Conservation (phyloP, 2,113 vertebrate genomes). For the Eupsittula cactorum region DNA sequence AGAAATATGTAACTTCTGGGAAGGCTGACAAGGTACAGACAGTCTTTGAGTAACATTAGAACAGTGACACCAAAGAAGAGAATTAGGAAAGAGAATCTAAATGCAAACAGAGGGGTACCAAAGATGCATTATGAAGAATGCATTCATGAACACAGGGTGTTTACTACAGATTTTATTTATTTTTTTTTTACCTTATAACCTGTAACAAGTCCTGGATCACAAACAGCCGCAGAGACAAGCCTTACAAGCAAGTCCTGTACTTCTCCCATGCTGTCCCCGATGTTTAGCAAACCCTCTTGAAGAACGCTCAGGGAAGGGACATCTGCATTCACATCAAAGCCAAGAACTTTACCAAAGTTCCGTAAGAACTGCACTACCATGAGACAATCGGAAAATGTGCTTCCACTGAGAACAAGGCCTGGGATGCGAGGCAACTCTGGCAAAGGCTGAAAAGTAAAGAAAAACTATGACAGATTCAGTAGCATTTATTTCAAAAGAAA, state of each 20-base stretch:
- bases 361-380: conserved; percentile 93
- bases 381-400: conserved; percentile 89
- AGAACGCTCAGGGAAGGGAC: conserved; percentile 84
- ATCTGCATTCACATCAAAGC: conserved; percentile 82
- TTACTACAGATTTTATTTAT: background rate
- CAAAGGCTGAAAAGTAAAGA: conserved; percentile 78
- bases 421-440: conserved; percentile 87
- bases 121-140: fast-evolving
- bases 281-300: conserved; percentile 91
- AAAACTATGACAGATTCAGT: background rate
- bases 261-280: conserved; percentile 82
- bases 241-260: conserved; percentile 91
- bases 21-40: background rate
- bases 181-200: conserved; percentile 86
- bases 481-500: background rate
- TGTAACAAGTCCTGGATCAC: conserved; percentile 90
- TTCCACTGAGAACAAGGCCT: conserved; percentile 87
- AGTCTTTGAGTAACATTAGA: background rate
- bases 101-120: background rate
- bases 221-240: conserved; percentile 88
- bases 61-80: background rate
- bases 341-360: conserved; percentile 93
- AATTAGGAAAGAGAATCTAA: background rate
- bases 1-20: background rate
- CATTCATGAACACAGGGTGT: background rate